Conservation (phyloP, 2,888 invertebrate genomes). For the Eutolmus rufibarbis region DNA sequence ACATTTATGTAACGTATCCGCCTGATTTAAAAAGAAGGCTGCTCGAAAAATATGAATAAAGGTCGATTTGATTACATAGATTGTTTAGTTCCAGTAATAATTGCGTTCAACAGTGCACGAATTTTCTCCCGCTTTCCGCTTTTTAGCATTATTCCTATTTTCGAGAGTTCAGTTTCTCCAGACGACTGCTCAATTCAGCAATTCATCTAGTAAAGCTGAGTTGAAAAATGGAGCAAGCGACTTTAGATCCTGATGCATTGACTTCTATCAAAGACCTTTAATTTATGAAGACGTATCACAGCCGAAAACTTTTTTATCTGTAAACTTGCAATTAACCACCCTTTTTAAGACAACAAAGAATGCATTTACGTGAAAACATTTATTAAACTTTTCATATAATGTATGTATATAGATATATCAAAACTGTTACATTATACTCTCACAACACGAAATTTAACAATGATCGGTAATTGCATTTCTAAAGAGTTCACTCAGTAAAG, state of each 20-base stretch:
- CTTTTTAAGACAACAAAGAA: neutral
- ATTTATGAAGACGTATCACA: too few species aligned
- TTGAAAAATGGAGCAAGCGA: too few species aligned
- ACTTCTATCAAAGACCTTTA: too few species aligned
- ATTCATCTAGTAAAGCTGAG: too few species aligned
- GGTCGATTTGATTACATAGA: neutral
- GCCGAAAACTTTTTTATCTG: too few species aligned
- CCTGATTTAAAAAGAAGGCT: conserved; percentile 84
- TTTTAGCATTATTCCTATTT: too few species aligned
- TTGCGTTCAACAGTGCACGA: too few species aligned
- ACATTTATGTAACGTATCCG: conserved; percentile 88
- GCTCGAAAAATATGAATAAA: conserved; percentile 74
- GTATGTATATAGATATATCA: neutral
- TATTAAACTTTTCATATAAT: conserved; percentile 12
- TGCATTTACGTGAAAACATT: conserved; percentile 3
- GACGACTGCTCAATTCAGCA: too few species aligned
- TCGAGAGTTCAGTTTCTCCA: too few species aligned
- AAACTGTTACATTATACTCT: neutral
- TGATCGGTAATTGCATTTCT: neutral
- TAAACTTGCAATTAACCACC: neutral
- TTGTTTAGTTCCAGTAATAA: neutral
- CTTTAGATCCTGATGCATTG: too few species aligned
- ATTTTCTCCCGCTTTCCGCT: too few species aligned
- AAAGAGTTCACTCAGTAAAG: neutral
- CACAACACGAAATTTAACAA: conserved; percentile 23